Base-by-base conservation (phyloP, 92 coral and sea anemone species). In the Heteractis magnifica region DNA sequence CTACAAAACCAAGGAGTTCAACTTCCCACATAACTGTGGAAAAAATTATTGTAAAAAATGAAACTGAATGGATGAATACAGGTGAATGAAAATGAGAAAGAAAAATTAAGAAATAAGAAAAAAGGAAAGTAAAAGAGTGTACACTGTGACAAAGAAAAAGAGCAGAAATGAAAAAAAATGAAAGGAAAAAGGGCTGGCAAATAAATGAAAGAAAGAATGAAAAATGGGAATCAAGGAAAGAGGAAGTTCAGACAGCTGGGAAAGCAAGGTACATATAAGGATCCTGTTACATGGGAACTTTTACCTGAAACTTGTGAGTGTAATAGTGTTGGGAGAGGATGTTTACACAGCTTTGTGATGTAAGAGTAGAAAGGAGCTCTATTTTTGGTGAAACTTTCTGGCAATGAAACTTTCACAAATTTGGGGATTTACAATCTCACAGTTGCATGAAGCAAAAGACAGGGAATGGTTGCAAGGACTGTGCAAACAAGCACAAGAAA, bases 1-100 rank as follows among this genome's bases (percentile, higher is more conserved):
- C 98, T 13, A 97, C 90, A 87, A 88, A 97, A 79, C 95, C 88
- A 3, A 97, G 85, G 59, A 97, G 86, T 72, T 97, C 99, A 78
- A 97, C 89, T 59, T 97, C 98, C 91, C 85, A 92, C 84, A 95
- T 87, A 20, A 95, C 98, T 95, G 77, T 41, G 49, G 65, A 50
- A 59, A 64, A 86, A 7, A 51, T 56, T 20, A 60, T 26, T 11
- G 77, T 5, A 8, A 41, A 41, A 23, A 8, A 34, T 41, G 23
- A 41, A 19, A 19, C 4, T 19, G 78, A 74, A 53, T 14, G 44
- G 15, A 49, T 14, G 52, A 74, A 74, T 18, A 4, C 19, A 11
- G 19, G 5, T 18, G 71, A 18, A 18, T 18, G 71, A 64, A 64
- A 19, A 15, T 0, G 10, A 64, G 71, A 19, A 64, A 64, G 8